Conservation (phyloP, 1,140 invertebrate species). For the Platyscapa corneri region DNA sequence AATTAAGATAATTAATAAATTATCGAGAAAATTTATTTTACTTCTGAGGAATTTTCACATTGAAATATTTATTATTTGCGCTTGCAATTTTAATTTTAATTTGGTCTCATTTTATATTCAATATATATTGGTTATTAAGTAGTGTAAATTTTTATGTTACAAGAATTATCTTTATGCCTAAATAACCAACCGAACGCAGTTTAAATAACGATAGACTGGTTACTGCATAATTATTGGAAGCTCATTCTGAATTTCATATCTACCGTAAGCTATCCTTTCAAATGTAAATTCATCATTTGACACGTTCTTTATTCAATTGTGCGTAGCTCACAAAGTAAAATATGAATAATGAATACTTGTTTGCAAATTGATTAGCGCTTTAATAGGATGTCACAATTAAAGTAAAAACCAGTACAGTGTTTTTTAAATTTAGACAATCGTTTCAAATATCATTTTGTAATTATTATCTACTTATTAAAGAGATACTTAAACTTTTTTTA, state of each 20-base stretch:
- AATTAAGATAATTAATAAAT: no score
- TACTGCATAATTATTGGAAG: not conserved
- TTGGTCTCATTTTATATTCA: no score
- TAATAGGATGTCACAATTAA: not conserved
- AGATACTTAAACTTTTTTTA: not conserved
- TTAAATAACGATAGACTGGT: not conserved
- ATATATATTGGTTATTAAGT: no score
- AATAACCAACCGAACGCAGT: no score
- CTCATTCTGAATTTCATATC: not conserved
- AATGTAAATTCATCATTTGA: conserved; percentile 33
- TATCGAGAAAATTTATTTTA: no score
- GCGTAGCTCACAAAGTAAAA: not conserved
- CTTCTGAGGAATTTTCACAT: no score
- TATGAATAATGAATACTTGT: not conserved
- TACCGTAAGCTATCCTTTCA: not conserved
- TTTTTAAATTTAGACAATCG: not conserved
- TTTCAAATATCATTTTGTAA: not conserved
- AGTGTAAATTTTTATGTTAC: no score
- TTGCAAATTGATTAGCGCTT: conserved; percentile 11
- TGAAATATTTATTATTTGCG: no score
- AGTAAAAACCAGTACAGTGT: not conserved
- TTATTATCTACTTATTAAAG: not conserved
- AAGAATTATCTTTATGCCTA: no score
- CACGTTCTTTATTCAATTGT: conserved; percentile 9
- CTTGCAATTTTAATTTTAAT: no score